Evolutionary conservation across 2,113 vertebrate genomes (phyloP), one percentile per base, ranked within the genome.

Genomic region (Capricornis sumatraensis): DNA sequence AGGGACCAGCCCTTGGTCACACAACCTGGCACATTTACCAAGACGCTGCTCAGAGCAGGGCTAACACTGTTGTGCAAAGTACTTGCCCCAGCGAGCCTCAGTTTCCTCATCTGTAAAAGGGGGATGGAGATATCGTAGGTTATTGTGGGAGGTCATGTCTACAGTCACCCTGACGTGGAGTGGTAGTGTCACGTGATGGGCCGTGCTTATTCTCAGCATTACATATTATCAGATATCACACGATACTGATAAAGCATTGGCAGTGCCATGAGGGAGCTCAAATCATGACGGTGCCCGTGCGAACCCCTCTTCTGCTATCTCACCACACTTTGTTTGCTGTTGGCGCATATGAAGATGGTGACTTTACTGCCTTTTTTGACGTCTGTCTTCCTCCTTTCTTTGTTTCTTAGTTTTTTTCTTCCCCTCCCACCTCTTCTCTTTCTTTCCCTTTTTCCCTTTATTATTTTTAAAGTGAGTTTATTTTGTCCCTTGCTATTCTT

Each of bases 401-500:
- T 6, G 6, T 23, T 55, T 30, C 8, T 40, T 60, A 25, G 33
- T 36, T 92, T n/a, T 7, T 15, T 83, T 2, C 33, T 13, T 36
- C 7, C 7, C 1, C 52, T 52, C 43, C 78, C 62, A 40, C 57
- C 55, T 43, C 45, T n/a, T 47, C 55, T 60, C 60, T 85, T 47
- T 28, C 40, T 45, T 43, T 9, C 21, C 60, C 40, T 78, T 30
- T 30, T 76, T 27, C 25, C 36, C 71, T 43, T 94, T 19, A 40
- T 52, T 95, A 88, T 85, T 84, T 97, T 97, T 53, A 87, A 88
- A 94, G 88, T 7, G 52, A 40, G 79, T 89, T 95, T 89, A n/a
- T 97, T 95, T 96, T 30, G 58, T 84, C 81, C 27, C 13, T 57
- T 78, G 58, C 64, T 97, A 96, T 95, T 98, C 84, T 94, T 50